These are phyloP conservation scores for Thaumatotibia leucotreta DNA, from an alignment of 1,140 invertebrate genomes.

Conservation along the genomic window DNA sequence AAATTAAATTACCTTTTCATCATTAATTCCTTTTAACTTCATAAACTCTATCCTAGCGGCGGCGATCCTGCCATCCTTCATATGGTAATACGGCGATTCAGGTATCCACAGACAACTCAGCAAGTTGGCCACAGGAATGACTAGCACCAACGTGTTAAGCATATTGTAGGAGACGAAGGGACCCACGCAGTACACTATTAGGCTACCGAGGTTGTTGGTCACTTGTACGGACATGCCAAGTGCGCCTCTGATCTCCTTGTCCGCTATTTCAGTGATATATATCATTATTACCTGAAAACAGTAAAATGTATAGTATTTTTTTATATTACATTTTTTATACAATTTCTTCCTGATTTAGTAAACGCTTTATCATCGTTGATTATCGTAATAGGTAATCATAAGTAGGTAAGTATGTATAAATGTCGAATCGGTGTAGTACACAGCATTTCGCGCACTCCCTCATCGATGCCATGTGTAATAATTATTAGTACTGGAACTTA, in stretches of 20 bases:
- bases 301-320: slow-evolving; percentile 1
- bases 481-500: too few species aligned
- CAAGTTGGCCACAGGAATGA: slow-evolving; percentile 76
- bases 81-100: slow-evolving; percentile 86
- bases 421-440: too few species aligned
- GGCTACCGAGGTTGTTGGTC: slow-evolving; percentile 81
- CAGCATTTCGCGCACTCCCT: too few species aligned
- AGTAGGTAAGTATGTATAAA: too few species aligned
- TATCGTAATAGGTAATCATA: too few species aligned
- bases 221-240: slow-evolving; percentile 83
- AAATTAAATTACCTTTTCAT: slow-evolving; percentile 48
- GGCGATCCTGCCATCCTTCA: slow-evolving; percentile 75
- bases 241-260: slow-evolving; percentile 81
- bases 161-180: slow-evolving; percentile 75
- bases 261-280: slow-evolving; percentile 84
- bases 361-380: too few species aligned
- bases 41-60: slow-evolving; percentile 65
- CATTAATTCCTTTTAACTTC: slow-evolving; percentile 57
- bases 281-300: slow-evolving; percentile 77
- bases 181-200: slow-evolving; percentile 77
- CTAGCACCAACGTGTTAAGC: slow-evolving; percentile 69
- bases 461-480: too few species aligned
- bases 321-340: too few species aligned
- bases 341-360: too few species aligned
- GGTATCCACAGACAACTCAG: slow-evolving; percentile 83